Conservation (phyloP, 2,888 invertebrate genomes). For the Pegoplata infirma region DNA sequence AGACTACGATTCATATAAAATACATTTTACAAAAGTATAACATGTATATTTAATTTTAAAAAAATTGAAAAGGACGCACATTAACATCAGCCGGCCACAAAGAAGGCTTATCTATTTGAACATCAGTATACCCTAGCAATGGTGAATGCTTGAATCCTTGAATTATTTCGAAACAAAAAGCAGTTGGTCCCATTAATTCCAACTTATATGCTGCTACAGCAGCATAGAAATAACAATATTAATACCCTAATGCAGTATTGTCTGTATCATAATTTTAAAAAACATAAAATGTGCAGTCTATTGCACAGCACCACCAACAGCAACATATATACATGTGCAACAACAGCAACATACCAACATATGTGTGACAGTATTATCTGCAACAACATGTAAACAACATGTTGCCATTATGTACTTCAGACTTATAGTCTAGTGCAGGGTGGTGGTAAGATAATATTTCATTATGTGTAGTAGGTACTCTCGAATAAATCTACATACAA, state of each 20-base stretch:
- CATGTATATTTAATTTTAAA: too few relatives aligned
- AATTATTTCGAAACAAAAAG: too few relatives aligned
- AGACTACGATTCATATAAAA: too few relatives aligned
- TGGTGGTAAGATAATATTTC: constrained; percentile 23
- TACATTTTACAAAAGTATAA: too few relatives aligned
- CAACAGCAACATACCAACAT: not conserved
- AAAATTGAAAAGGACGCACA: too few relatives aligned
- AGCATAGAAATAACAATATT: not conserved
- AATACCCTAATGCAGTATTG: not conserved
- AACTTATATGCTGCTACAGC: not conserved
- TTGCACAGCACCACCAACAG: not conserved
- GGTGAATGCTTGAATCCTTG: too few relatives aligned
- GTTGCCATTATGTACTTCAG: constrained; percentile 43
- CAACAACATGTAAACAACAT: constrained; percentile 51
- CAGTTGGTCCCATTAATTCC: not conserved
- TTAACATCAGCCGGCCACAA: too few relatives aligned
- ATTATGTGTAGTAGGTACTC: not conserved
- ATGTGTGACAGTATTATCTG: constrained; percentile 35
- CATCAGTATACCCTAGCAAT: too few relatives aligned
- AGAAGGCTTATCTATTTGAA: too few relatives aligned
- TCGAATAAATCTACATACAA: not conserved
- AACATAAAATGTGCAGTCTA: constrained; percentile 4
- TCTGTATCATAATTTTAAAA: not conserved
- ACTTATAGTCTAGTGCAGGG: not conserved
- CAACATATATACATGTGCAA: too few relatives aligned